Percentiles rank a stretch among this genome's conserved stretches.
phyloP scores from a whole-genome alignment of 1,140 invertebrate genomes.

The Penaeus chinensis region DNA sequence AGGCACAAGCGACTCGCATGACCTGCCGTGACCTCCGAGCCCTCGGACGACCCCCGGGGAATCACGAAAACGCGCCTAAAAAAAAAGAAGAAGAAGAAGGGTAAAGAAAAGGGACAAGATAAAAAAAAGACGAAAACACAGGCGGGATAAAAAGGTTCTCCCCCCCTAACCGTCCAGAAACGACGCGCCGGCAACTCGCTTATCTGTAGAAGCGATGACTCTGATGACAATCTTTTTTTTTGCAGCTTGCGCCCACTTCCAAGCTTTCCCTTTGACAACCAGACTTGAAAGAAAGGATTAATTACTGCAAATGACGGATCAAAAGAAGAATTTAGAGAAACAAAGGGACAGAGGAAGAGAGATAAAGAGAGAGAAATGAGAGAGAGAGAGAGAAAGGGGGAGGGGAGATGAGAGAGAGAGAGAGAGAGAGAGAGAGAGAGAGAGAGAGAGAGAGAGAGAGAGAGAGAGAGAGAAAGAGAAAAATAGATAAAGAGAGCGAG shows the following conservation, averaged over 20 bases:
- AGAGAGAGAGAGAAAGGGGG: background rate
- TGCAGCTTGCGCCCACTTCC: conserved; percentile 46
- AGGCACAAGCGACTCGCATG: too few relatives aligned
- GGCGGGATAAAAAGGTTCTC: too few relatives aligned
- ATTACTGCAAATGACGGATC: conserved; percentile 60
- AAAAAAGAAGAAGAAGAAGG: background rate
- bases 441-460: conserved; percentile 41
- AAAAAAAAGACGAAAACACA: background rate
- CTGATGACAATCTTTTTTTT: conserved; percentile 50
- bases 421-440: background rate
- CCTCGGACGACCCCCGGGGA: too few relatives aligned
- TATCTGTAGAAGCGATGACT: conserved; percentile 44
- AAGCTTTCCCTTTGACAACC: conserved; percentile 56
- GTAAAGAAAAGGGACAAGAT: background rate
- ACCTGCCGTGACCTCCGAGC: too few relatives aligned
- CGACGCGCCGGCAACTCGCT: background rate
- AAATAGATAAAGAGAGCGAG: background rate
- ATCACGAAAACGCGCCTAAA: background rate
- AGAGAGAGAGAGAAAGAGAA: conserved; percentile 13
- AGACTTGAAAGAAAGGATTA: conserved; percentile 60
- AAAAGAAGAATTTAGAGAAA: conserved; percentile 61
- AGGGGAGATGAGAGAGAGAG: background rate
- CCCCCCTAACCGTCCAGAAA: background rate
- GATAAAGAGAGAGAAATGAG: conserved; percentile 18
- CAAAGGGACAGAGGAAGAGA: conserved; percentile 40